Conservation (phyloP, 2,113 vertebrate genomes). For the Alectura lathami region DNA sequence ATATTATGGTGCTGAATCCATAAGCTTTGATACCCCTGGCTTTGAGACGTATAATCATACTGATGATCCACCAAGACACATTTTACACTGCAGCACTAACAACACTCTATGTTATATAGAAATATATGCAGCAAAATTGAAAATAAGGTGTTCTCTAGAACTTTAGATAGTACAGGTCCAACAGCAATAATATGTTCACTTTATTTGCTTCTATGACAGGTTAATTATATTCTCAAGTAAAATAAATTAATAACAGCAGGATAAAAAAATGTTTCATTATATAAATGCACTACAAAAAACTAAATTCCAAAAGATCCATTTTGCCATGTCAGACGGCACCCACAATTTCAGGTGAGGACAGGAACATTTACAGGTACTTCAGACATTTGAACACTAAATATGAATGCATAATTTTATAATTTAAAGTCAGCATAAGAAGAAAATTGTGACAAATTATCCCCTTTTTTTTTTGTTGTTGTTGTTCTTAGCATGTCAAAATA, state of each 20-base stretch:
- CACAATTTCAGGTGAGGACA: neutral
- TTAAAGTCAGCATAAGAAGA: neutral
- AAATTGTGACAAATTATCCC: neutral
- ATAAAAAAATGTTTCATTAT: neutral
- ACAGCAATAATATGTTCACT: neutral
- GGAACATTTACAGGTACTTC: neutral
- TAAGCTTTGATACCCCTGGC: neutral
- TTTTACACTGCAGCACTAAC: neutral
- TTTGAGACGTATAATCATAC: neutral
- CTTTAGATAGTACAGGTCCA: neutral
- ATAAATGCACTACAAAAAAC: neutral
- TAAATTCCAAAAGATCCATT: neutral
- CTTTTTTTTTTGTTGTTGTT: no score
- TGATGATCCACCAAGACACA: neutral
- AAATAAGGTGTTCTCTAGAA: neutral
- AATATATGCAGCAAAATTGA: neutral
- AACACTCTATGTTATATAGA: neutral
- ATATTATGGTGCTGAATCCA: neutral
- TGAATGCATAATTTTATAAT: neutral
- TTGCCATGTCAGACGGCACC: neutral
- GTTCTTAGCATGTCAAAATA: neutral
- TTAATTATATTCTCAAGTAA: neutral
- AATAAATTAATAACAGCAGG: neutral
- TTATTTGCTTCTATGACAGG: neutral
- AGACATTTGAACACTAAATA: neutral